Evolutionary conservation across 2,888 invertebrate species (phyloP).

Genomic region (Pseudeuparius sepicola): DNA sequence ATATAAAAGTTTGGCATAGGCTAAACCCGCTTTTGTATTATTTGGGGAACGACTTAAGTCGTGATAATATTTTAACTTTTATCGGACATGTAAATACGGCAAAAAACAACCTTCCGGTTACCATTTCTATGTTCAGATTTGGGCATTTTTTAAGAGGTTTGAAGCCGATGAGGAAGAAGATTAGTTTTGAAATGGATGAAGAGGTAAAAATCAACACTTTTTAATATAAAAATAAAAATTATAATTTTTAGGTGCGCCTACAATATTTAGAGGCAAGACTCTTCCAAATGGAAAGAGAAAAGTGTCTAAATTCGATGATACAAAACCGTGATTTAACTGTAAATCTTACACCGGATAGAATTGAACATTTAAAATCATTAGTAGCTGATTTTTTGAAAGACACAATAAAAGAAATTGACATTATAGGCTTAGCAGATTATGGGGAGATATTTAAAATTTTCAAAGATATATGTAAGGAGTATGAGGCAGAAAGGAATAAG

Average conservation of each 20-base stretch:
- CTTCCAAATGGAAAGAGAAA: conserved; percentile 34
- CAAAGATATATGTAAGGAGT: conserved; percentile 32
- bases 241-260: no score
- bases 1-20: conserved; percentile 28
- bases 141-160: conserved; percentile 32
- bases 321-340: conserved; percentile 31
- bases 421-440: conserved; percentile 35
- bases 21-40: conserved; percentile 36
- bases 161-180: conserved; percentile 23
- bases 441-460: conserved; percentile 33
- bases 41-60: conserved; percentile 33
- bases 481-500: conserved; percentile 25
- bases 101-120: conserved; percentile 32
- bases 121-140: conserved; percentile 38
- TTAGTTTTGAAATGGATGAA: conserved; percentile 23
- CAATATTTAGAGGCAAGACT: no score
- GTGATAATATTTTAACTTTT: conserved; percentile 34
- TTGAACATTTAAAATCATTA: conserved; percentile 33
- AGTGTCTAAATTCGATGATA: conserved; percentile 34
- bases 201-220: conserved; percentile 27
- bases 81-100: conserved; percentile 37
- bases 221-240: no score
- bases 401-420: conserved; percentile 33
- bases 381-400: conserved; percentile 34
- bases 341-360: conserved; percentile 33